Evolutionary conservation across 2,797 vertebrate species (phyloP).

Genomic region (Podargus strigoides): DNA sequence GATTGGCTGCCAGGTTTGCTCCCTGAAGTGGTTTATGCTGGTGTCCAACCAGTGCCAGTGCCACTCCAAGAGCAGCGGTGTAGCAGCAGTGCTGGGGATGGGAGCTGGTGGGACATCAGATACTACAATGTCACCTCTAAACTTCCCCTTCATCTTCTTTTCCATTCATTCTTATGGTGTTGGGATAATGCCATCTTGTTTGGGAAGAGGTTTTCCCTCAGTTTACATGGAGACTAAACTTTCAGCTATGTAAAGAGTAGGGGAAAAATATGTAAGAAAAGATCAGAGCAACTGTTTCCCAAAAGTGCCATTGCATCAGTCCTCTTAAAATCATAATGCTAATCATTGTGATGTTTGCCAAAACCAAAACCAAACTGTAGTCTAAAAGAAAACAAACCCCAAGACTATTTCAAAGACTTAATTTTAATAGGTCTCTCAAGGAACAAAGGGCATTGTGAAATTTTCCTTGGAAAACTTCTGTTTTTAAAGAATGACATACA

Average conservation of each 20-base stretch:
- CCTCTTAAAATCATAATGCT: neutral
- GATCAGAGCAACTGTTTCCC: neutral
- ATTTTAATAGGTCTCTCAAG: neutral
- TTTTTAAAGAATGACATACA: neutral
- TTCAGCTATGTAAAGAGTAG: neutral
- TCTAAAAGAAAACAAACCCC: constrained; percentile 3
- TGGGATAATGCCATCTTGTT: neutral
- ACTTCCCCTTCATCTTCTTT: neutral
- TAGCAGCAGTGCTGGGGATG: neutral
- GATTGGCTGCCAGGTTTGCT: neutral
- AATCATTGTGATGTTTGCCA: neutral
- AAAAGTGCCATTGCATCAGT: constrained; percentile 1
- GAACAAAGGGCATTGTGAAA: neutral
- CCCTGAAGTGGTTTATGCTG: neutral
- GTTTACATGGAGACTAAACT: neutral
- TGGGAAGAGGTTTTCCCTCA: neutral
- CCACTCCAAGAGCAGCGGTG: neutral
- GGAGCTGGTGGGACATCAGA: neutral
- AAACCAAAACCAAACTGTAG: neutral
- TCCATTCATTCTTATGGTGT: neutral
- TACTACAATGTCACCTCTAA: neutral
- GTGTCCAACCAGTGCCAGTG: neutral
- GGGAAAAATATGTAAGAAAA: neutral
- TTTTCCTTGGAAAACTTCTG: constrained; percentile 21
- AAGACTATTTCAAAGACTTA: neutral